phyloP scores from a whole-genome alignment of 2,797 vertebrate species.

The Notolepis coatsorum region DNA sequence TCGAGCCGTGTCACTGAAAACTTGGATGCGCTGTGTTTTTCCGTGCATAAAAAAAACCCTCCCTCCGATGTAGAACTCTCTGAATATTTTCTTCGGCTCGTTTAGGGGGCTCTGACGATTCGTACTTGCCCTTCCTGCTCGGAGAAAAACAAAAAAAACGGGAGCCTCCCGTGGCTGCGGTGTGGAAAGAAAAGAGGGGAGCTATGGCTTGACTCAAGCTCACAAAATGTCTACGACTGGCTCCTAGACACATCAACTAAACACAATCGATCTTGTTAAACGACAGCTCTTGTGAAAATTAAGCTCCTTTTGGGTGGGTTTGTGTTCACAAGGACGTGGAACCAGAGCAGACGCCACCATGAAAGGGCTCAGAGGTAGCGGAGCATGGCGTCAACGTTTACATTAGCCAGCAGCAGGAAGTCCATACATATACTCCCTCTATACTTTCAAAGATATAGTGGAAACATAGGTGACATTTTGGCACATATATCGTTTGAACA shows the following conservation, averaged over 20 bases:
- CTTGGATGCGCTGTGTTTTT: conserved; percentile 72
- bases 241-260: conserved; percentile 35
- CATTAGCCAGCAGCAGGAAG: conserved; percentile 55
- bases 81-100: conserved; percentile 64
- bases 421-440: conserved; percentile 44
- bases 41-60: conserved; percentile 71
- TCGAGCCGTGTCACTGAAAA: conserved; percentile 53
- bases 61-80: conserved; percentile 50
- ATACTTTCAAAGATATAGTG: conserved; percentile 56
- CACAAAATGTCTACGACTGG: conserved; percentile 38
- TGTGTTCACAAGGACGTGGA: conserved; percentile 54
- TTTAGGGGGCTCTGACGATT: conserved; percentile 62
- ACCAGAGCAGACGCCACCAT: conserved; percentile 58
- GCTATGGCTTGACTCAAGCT: conserved; percentile 48
- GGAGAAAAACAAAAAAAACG: conserved; percentile 52
- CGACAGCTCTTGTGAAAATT: conserved; percentile 37
- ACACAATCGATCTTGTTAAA: conserved; percentile 63
- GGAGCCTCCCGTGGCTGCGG: conserved; percentile 36
- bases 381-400: conserved; percentile 55
- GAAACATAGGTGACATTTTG: conserved; percentile 43
- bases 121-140: conserved; percentile 63
- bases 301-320: conserved; percentile 38
- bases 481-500: conserved; percentile 32
- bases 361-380: conserved; percentile 48
- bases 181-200: conserved; percentile 64